A percentile compares a stretch with the other conserved stretches of the same genome.
Conservation (phyloP, 2,113 vertebrate genomes). For the Equus quagga region DNA sequence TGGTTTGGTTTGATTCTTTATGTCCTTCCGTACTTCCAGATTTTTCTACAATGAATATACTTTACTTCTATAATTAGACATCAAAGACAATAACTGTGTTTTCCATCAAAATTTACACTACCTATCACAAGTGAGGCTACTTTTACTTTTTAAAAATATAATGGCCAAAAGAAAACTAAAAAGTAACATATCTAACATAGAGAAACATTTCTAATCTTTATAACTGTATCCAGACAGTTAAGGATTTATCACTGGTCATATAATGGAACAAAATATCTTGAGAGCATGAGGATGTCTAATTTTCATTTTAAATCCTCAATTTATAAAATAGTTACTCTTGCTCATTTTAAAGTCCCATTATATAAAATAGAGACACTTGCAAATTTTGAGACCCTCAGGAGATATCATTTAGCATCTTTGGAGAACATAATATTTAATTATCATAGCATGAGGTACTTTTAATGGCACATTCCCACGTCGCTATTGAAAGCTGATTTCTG, state of each 20-base stretch:
- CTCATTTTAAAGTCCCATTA: constrained; percentile 70
- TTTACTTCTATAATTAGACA: constrained; percentile 54
- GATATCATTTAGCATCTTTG: constrained; percentile 76
- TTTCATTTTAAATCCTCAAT: constrained; percentile 71
- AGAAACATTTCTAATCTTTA: constrained; percentile 31
- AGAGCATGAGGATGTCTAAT: constrained; percentile 58
- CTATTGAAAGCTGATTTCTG: constrained; percentile 73
- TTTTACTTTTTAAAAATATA: constrained; percentile 39
- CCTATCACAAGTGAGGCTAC: constrained; percentile 45
- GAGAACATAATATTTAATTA: constrained; percentile 80
- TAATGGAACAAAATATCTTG: constrained; percentile 65
- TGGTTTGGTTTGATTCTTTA: not conserved
- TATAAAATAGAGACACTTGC: constrained; percentile 75
- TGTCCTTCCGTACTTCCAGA: not conserved
- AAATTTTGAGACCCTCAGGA: constrained; percentile 73
- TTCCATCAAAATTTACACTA: constrained; percentile 55
- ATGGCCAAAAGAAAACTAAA: constrained; percentile 35
- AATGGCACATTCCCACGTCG: constrained; percentile 71
- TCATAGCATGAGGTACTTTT: constrained; percentile 75
- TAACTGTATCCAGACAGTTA: constrained; percentile 4
- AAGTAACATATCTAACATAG: not conserved
- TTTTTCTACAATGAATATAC: constrained; percentile 41
- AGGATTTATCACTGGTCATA: constrained; percentile 60
- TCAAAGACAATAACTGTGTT: constrained; percentile 48
- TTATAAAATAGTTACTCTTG: constrained; percentile 74